Base-by-base conservation (phyloP, 2,888 invertebrate species). In the Leucania comma region DNA sequence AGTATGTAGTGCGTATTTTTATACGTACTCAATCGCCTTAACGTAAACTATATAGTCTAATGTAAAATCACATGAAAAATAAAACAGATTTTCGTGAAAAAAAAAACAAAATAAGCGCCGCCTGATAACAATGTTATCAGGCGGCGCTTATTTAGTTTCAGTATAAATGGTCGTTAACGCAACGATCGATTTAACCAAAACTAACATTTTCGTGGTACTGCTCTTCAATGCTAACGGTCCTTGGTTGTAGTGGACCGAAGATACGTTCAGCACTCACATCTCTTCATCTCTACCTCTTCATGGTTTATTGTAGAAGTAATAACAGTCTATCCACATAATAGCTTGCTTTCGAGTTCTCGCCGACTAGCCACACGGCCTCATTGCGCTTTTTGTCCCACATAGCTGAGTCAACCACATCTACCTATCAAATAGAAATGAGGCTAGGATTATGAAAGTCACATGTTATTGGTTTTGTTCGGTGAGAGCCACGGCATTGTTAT, bases 371-470 rank as follows among this genome's bases (percentile, higher is more conserved):
- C 69, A 67, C 67, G 74, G 66, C 75, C 79, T 70, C 79, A 78
- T 69, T 74, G 20, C 53, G 51, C 68, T 80, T 80, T 80, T 80
- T 80, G 72, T 76, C 53, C 54, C 29, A 57, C 54, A 32, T 56
- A 66, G 50, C 65, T 78, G 20, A 69, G 51, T 56, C 54, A 66
- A 72, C 46, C 46, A 48, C 72, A 56, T 67, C n/a, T 53, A 68
- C 50, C 60, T 68, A 80, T 76, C 70, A 72, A 76, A 76, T 75
- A 70, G 72, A 76, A 82, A 78, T 77, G 65, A 73, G 79, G 79
- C 67, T 78, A 74, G 58, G 62, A 73, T 78, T 82, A 75, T 67
- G 80, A 82, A 82, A 78, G 71, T 73, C 70, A 68, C 73, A 68
- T 70, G 74, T 68, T 74, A 79, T 73, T 63, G 80, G 73, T 67